These are phyloP conservation scores for Mythimna vitellina DNA, from an alignment of 2,888 invertebrate species.

Conservation along the genomic window DNA sequence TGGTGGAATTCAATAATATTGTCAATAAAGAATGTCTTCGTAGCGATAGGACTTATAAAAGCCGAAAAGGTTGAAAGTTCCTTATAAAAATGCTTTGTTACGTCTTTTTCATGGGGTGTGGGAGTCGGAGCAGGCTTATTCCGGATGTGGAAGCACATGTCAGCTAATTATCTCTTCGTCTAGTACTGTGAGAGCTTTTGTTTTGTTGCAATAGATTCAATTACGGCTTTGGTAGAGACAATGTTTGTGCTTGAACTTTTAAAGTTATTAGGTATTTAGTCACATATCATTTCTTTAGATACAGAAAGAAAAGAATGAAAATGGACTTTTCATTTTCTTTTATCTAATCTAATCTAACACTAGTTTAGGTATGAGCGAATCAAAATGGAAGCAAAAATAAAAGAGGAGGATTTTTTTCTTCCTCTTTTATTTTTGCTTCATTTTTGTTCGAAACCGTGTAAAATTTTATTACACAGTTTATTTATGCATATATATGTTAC, in stretches of 20 bases:
- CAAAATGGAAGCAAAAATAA: too few species aligned
- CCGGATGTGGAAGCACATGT: constrained; percentile 29
- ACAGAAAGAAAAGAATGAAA: too few species aligned
- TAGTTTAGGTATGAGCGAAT: too few species aligned
- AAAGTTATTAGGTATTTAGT: not conserved
- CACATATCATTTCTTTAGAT: too few species aligned
- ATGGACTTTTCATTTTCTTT: too few species aligned
- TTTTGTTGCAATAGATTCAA: constrained; percentile 13
- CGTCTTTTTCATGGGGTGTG: constrained; percentile 36
- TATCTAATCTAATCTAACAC: too few species aligned
- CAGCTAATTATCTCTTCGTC: constrained; percentile 29
- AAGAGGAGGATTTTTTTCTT: too few species aligned
- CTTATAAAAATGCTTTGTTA: constrained; percentile 64
- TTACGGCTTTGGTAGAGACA: constrained; percentile 2
- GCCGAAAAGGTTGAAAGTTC: constrained; percentile 62
- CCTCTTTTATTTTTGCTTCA: too few species aligned
- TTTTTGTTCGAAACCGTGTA: too few species aligned
- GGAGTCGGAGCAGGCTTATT: constrained; percentile 28
- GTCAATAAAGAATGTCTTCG: constrained; percentile 73
- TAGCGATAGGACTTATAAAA: constrained; percentile 63
- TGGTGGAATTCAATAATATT: constrained; percentile 79
- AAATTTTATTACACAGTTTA: too few species aligned
- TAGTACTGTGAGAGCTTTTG: constrained; percentile 5
- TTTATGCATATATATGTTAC: too few species aligned
- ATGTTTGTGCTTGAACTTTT: not conserved